Evolutionary conservation across 2,797 vertebrate species (phyloP).

Genomic region (Gobionotothen gibberifrons): DNA sequence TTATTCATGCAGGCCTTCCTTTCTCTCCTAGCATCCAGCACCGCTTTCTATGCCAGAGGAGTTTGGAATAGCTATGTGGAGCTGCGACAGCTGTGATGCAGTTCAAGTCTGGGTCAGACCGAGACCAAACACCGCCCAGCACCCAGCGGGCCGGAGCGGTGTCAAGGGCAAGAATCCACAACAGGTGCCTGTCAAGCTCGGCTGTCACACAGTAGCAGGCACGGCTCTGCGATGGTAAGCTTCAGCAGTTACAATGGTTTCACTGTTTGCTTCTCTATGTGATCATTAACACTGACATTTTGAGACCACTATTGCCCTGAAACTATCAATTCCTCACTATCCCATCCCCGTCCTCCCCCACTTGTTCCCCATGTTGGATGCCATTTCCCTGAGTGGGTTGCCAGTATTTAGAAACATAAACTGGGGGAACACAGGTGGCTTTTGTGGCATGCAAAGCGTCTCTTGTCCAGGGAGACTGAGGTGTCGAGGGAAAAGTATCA

Average conservation of each 20-base stretch:
- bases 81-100: conserved; percentile 73
- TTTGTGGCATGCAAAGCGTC: conserved; percentile 43
- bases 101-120: conserved; percentile 81
- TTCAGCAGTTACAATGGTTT: conserved; percentile 43
- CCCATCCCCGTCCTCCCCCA: conserved; percentile 3
- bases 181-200: conserved; percentile 69
- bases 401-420: conserved; percentile 45
- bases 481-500: conserved; percentile 51
- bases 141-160: conserved; percentile 35
- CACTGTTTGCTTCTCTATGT: conserved; percentile 42
- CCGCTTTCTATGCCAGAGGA: conserved; percentile 40
- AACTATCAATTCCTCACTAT: conserved; percentile 42
- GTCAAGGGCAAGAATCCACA: conserved; percentile 74
- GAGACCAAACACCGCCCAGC: conserved; percentile 61
- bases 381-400: conserved; percentile 39
- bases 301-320: conserved; percentile 16
- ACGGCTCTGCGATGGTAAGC: conserved; percentile 16
- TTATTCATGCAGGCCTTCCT: conserved; percentile 7
- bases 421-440: conserved; percentile 56
- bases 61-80: conserved; percentile 61
- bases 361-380: conserved; percentile 10
- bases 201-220: conserved; percentile 61
- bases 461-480: conserved; percentile 45
- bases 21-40: conserved; percentile 8
- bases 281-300: conserved; percentile 60